Conservation (phyloP, 1,140 invertebrate species). For the Diorhabda carinulata region DNA sequence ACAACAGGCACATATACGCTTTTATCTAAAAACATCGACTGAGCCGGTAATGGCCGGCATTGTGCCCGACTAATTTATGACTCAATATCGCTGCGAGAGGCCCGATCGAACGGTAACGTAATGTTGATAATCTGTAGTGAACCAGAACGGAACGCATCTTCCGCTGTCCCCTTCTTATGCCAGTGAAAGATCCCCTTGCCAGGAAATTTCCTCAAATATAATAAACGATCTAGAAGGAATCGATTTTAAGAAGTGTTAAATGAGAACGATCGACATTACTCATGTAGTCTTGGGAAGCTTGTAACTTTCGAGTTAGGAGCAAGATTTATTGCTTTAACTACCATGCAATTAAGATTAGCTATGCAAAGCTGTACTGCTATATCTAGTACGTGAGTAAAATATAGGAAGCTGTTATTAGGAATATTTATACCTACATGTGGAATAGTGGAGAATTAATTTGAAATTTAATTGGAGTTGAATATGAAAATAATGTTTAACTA, state of each 20-base stretch:
- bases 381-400: too few species aligned
- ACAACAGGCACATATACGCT: constrained; percentile 23
- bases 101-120: constrained; percentile 33
- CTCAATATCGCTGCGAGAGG: constrained; percentile 35
- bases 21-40: constrained; percentile 34
- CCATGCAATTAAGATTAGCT: too few species aligned
- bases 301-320: too few species aligned
- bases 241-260: constrained; percentile 8
- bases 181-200: neutral
- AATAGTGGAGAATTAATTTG: too few species aligned
- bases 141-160: constrained; percentile 31
- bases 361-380: too few species aligned
- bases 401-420: too few species aligned
- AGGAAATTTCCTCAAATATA: constrained; percentile 13
- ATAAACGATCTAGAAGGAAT: constrained; percentile 15
- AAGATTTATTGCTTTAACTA: too few species aligned
- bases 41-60: constrained; percentile 36
- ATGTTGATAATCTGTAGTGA: constrained; percentile 39
- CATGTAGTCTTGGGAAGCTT: neutral
- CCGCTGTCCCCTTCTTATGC: neutral
- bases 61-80: constrained; percentile 37
- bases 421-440: too few species aligned
- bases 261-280: neutral
- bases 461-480: too few species aligned
- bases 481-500: too few species aligned